phyloP scores from a whole-genome alignment of 2,888 invertebrate species.

The Congeria kusceri region DNA sequence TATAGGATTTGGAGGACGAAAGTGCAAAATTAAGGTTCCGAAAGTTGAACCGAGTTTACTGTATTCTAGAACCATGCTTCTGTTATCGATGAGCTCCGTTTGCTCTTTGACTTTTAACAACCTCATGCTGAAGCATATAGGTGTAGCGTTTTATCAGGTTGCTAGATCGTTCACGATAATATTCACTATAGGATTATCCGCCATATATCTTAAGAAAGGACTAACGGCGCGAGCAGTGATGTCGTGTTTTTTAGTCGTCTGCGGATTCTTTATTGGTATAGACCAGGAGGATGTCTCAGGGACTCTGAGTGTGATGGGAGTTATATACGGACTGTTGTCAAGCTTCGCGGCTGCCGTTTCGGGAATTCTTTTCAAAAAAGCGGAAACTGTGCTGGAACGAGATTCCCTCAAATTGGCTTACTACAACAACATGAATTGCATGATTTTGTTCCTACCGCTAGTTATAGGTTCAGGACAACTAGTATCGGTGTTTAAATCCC shows the following conservation, averaged over 20 bases:
- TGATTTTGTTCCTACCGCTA: conserved; percentile 80
- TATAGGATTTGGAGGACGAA: conserved; percentile 35
- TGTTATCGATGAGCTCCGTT: conserved; percentile 79
- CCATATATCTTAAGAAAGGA: conserved; percentile 75
- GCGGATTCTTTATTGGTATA: conserved; percentile 83
- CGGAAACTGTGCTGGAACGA: conserved; percentile 75
- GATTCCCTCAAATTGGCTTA: conserved; percentile 82
- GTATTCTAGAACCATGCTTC: conserved; percentile 73
- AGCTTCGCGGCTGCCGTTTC: conserved; percentile 83
- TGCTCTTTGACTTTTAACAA: conserved; percentile 84
- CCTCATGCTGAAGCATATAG: conserved; percentile 84
- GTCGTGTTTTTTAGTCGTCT: conserved; percentile 81
- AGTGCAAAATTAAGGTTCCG: conserved; percentile 52
- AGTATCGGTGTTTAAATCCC: conserved; percentile 67
- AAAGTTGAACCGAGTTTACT: conserved; percentile 63
- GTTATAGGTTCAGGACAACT: conserved; percentile 81
- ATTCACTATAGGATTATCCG: conserved; percentile 83
- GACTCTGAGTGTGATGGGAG: conserved; percentile 81
- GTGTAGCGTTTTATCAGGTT: conserved; percentile 84
- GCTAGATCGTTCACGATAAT: conserved; percentile 84
- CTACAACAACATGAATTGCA: conserved; percentile 81
- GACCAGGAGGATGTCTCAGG: conserved; percentile 83
- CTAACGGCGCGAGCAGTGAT: conserved; percentile 70
- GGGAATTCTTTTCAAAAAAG: conserved; percentile 83
- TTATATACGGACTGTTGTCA: conserved; percentile 82